Conservation (phyloP, 2,888 invertebrate species). For the Sinhomidia bicolor region DNA sequence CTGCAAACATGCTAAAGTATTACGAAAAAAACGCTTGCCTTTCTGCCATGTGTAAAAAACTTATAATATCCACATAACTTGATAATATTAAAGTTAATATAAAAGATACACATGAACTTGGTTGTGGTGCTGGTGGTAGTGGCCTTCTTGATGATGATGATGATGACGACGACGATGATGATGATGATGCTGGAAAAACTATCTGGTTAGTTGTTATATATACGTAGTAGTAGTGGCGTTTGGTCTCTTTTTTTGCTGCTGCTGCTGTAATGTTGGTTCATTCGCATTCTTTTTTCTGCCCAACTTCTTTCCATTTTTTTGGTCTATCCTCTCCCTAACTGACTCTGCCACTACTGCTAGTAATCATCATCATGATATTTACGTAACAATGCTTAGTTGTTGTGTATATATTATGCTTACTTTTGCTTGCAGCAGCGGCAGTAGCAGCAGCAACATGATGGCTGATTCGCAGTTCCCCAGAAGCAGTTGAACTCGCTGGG, state of each 20-base stretch:
- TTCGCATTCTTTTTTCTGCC: no score
- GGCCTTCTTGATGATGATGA: constrained; percentile 21
- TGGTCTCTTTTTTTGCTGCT: constrained; percentile 6
- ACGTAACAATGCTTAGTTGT: constrained; percentile 43
- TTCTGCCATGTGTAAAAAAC: neutral
- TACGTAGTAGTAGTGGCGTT: no score
- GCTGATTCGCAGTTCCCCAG: constrained; percentile 31
- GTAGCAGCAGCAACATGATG: no score
- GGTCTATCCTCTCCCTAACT: neutral
- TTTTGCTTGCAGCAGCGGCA: no score
- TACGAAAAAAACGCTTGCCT: neutral
- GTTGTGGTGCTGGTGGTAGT: neutral
- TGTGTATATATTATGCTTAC: no score
- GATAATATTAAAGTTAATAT: no score
- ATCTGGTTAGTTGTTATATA: constrained; percentile 7
- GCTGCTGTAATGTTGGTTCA: no score
- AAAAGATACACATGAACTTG: neutral
- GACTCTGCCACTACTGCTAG: neutral
- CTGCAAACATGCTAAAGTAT: neutral
- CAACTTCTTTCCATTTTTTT: neutral
- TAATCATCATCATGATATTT: neutral
- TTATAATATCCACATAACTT: neutral
- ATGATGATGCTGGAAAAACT: constrained; percentile 28
- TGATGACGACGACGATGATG: no score
- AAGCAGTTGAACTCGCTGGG: constrained; percentile 1